phyloP scores from a whole-genome alignment of 35 echinoderm and acorn worm species.

The Lytechinus variegatus region DNA sequence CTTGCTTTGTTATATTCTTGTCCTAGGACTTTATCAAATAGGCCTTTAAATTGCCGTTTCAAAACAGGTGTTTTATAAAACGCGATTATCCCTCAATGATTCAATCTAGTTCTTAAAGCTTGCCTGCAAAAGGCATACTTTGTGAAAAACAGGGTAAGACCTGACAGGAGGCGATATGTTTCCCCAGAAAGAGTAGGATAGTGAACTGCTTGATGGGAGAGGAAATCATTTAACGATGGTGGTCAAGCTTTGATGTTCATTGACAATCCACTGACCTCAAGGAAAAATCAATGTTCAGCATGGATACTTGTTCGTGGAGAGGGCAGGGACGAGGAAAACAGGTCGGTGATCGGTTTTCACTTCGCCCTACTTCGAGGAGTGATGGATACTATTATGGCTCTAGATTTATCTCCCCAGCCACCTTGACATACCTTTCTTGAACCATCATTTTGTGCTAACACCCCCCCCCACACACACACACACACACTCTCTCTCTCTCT shows the following conservation, averaged over 20 bases:
- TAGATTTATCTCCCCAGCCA: not conserved
- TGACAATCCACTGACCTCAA: not conserved
- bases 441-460: no score
- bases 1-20: no score
- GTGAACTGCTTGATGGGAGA: not conserved
- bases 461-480: not conserved
- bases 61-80: no score
- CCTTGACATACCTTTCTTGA: not conserved
- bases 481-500: not conserved
- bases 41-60: no score
- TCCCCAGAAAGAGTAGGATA: not conserved
- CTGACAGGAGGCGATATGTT: not conserved
- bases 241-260: constrained; percentile 11
- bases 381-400: not conserved
- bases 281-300: not conserved
- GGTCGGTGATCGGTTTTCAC: not conserved
- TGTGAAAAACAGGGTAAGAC: not conserved
- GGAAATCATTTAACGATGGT: not conserved
- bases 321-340: not conserved
- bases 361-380: not conserved
- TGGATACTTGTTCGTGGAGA: not conserved
- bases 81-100: no score
- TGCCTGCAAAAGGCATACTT: no score
- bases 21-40: no score
- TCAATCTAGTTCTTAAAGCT: no score